Base-by-base conservation (phyloP, 2,888 invertebrate species). In the Tuberolachnus salignus region DNA sequence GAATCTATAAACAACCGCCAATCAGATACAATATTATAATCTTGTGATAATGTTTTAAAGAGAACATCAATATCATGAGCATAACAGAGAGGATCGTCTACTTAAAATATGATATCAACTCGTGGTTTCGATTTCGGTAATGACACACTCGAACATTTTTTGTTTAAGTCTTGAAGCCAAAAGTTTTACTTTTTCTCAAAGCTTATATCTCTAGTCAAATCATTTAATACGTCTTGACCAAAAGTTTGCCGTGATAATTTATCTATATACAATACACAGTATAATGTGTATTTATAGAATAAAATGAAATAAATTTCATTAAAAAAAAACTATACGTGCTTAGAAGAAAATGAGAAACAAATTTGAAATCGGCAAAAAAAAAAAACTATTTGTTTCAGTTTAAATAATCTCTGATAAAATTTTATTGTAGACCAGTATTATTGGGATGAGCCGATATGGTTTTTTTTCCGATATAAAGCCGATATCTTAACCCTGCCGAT, bases 1-100 rank as follows among this genome's bases (percentile, higher is more conserved):
- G 82, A 81, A 81, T 84, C 83, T 69, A 84, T 83, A 70, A 84
- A 84, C 10, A 84, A 74, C 44, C 83, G 69, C 83, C 83, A 84
- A 53, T 84, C 82, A 61, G 49, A 49, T 49, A 14, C 14, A 6
- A 49, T 49, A n/a, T n/a, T n/a, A 49, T 49, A 49, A 49, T 49
- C 49, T 49, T 49, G 49, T 49, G 49, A 49, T 10, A 49, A 49
- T 49, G 49, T 14, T 10, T 49, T 49, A 49, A 49, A 49, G 14
- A 49, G 49, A 49, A 9, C 49, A 49, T 49, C 13, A 13, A 13
- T 49, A 49, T 49, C 49, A 49, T 49, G 14, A 49, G 49, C 14
- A 44, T 49, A 51, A 51, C 51, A 51, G 51, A 51, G 51, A 51
- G 16, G 51, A 16, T 14, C 34, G 42, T 42, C 61, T 13, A n/a